Evolutionary conservation across 2,888 invertebrate genomes (phyloP), one percentile per base, ranked within the genome.

Genomic region (Melieria picta): DNA sequence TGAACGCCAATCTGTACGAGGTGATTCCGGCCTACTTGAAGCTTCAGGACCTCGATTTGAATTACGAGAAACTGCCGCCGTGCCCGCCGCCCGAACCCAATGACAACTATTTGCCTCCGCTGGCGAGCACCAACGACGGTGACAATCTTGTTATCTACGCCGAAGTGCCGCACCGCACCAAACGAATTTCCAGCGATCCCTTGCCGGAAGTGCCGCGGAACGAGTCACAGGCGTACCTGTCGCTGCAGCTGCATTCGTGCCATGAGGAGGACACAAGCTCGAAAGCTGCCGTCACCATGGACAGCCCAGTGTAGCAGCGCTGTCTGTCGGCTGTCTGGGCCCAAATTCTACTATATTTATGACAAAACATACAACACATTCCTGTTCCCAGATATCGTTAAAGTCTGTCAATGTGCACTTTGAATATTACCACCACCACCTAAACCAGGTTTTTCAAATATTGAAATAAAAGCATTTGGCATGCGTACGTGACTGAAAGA

Each of bases 1-100:
- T 84, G 72, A 79, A 80, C 30, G 69, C 75, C 1, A 84, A 83
- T 70, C 48, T 84, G 2, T 84, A 84, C 65, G 84, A 84, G 72
- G 75, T 79, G 3, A 83, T 84, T 65, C 83, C 84, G 10, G 74
- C 80, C 0, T 80, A 81, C 64, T 73, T 79, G 7, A 75, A 76
- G 10, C 70, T 77, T 30, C 77, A 78, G 56, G 75, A 71, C n/a
- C 69, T 73, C 4, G 52, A 0, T 6, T 11, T 5, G 5, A 13
- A n/a, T 7, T 11, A 3, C 10, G 5, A 50, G 48, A 46, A 66
- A 52, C 10, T 60, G 6, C 16, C 71, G 65, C 9, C 68, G 63
- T 6, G 46, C 10, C 16, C 3, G 13, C 45, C 16, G 6, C 10
- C 43, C 2, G 10, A 60, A 3, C 42, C 50, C 4, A 48, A 62